Percentiles rank a stretch among this genome's conserved stretches.
Conservation (phyloP, 1,140 invertebrate genomes). For the Drosophila busckii region DNA sequence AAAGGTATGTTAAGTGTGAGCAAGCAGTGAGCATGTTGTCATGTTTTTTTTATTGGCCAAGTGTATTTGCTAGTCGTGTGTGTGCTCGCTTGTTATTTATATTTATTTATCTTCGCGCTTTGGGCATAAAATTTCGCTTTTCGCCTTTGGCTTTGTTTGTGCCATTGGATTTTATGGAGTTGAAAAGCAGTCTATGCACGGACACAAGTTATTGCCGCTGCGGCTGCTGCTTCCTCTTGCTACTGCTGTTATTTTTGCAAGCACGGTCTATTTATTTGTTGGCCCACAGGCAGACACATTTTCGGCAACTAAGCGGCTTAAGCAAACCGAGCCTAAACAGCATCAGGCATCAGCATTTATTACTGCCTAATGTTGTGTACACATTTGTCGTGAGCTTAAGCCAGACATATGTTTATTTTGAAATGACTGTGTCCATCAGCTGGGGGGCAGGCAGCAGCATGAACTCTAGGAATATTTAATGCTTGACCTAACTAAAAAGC, state of each 20-base stretch:
- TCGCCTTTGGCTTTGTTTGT: slow-evolving; percentile 26
- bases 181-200: background rate
- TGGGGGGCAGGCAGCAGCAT: slow-evolving; percentile 26
- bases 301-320: slow-evolving; percentile 46
- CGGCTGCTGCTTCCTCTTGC: slow-evolving; percentile 11
- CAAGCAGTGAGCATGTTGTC: too few species aligned
- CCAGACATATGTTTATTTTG: slow-evolving; percentile 12
- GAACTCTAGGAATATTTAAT: slow-evolving; percentile 19
- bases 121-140: slow-evolving; percentile 29
- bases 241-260: slow-evolving; percentile 1
- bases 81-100: too few species aligned
- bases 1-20: too few species aligned
- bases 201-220: slow-evolving; percentile 4
- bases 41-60: too few species aligned
- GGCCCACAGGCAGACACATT: slow-evolving; percentile 31
- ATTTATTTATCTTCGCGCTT: slow-evolving; percentile 52
- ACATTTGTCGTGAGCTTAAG: slow-evolving; percentile 47
- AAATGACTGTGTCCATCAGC: slow-evolving; percentile 20
- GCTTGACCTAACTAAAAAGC: slow-evolving; percentile 26
- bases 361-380: slow-evolving; percentile 44
- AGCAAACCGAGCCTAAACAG: slow-evolving; percentile 12
- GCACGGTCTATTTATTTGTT: slow-evolving; percentile 16
- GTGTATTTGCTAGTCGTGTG: too few species aligned
- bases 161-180: slow-evolving; percentile 46
- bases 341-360: slow-evolving; percentile 56